Evolutionary conservation across 1,140 invertebrate species (phyloP), one percentile per base, ranked within the genome.

Genomic region (Sycophaga agraensis): DNA sequence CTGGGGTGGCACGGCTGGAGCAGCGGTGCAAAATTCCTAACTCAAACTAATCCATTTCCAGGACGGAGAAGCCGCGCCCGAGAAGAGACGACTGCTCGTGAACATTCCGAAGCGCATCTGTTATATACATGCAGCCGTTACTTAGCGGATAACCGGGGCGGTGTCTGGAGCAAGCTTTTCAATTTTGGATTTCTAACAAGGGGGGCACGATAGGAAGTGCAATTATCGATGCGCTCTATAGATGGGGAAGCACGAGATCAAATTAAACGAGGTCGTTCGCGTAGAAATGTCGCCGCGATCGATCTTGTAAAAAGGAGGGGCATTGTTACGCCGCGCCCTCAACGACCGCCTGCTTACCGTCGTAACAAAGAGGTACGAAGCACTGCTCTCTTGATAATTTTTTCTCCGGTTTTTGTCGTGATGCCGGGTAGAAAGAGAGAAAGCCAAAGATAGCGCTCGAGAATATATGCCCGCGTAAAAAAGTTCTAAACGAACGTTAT

Each of bases 31-130:
- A 51, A 51, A 51, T 51, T 51, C 37, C 34, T 16, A 37, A 37
- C 31, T 37, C 17, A 37, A 51, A 51, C 49, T 51, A 51, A 51
- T 51, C 31, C 49, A 51, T 51, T 37, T 51, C 49, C 31, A 12
- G n/a, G 1, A 5, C n/a, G 28, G 26, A 6, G 26, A 31, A 35
- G 46, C 28, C 5, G 28, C 5, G 28, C 28, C 5, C 28, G n/a
- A n/a, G 31, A 50, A 37, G 19, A 1, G n/a, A 2, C 28, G 5
- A 24, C 34, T 2, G 17, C 28, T 8, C 46, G 4, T 11, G 31
- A 50, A 50, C 28, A 37, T 50, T 50, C 31, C 31, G 48, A 34
- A 35, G 26, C 28, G 28, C 34, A 34, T 14, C 46, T 49, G n/a
- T 49, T 37, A 17, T 21, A 11, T 11, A 19, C 19, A 37, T 16